phyloP scores from a whole-genome alignment of 2,113 vertebrate species.

The Setophaga kirtlandii region DNA sequence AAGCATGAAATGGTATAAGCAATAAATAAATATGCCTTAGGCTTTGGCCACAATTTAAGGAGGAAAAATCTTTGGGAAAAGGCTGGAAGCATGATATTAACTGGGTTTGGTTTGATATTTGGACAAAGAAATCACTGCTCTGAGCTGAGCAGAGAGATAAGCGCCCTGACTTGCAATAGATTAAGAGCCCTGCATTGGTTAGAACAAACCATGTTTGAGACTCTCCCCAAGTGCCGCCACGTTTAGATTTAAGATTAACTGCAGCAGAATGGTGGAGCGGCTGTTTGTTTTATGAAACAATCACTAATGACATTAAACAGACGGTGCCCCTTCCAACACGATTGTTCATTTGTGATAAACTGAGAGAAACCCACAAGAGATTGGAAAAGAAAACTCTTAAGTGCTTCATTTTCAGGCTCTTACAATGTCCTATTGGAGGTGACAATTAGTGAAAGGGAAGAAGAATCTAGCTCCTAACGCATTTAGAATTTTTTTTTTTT shows the following conservation, averaged over 20 bases:
- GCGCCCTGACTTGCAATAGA: slow-evolving; percentile 76
- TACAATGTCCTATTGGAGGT: slow-evolving; percentile 56
- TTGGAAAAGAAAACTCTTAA: slow-evolving; percentile 74
- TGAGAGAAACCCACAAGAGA: slow-evolving; percentile 77
- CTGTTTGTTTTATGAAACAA: slow-evolving; percentile 85
- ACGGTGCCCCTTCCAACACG: slow-evolving; percentile 79
- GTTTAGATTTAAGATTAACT: slow-evolving; percentile 82
- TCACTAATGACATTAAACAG: slow-evolving; percentile 85
- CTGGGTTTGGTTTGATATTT: slow-evolving; percentile 77
- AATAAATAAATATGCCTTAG: slow-evolving; percentile 67
- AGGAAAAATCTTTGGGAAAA: slow-evolving; percentile 53
- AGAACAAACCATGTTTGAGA: slow-evolving; percentile 71
- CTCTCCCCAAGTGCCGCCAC: slow-evolving; percentile 75
- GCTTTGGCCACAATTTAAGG: slow-evolving; percentile 48
- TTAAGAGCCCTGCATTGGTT: slow-evolving; percentile 77
- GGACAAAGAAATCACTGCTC: slow-evolving; percentile 80
- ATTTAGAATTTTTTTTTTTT: background rate
- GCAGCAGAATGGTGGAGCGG: slow-evolving; percentile 67
- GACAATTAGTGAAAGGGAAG: slow-evolving; percentile 61
- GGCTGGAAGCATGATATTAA: slow-evolving; percentile 60
- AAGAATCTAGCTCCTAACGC: background rate
- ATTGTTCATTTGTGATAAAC: slow-evolving; percentile 82
- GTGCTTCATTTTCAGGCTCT: slow-evolving; percentile 72
- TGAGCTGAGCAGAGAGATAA: slow-evolving; percentile 79
- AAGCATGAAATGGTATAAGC: slow-evolving; percentile 63